Conservation (phyloP, 2,888 invertebrate species). For the Meliscaeva auricollis region DNA sequence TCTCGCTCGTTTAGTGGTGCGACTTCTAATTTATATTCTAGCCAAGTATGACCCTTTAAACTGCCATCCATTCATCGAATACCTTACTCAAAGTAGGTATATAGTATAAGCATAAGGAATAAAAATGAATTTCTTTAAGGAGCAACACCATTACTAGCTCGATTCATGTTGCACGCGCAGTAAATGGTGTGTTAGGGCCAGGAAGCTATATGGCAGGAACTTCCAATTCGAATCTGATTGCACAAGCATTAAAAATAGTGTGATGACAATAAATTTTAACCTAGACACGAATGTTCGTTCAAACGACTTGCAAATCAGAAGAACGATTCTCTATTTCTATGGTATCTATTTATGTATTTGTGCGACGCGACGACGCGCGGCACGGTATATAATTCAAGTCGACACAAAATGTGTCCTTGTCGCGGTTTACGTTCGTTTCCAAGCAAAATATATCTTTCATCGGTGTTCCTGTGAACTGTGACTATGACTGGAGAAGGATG, state of each 20-base stretch:
- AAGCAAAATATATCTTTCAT: constrained; percentile 56
- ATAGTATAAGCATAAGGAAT: too few relatives aligned
- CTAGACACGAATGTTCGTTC: constrained; percentile 56
- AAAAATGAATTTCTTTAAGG: constrained; percentile 60
- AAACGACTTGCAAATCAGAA: constrained; percentile 53
- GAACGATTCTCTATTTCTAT: constrained; percentile 18
- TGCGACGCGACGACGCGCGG: not conserved
- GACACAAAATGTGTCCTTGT: constrained; percentile 71
- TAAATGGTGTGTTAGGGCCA: constrained; percentile 54
- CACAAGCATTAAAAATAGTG: constrained; percentile 68
- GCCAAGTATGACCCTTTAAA: constrained; percentile 67
- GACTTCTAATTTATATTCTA: constrained; percentile 74
- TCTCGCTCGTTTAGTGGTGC: constrained; percentile 60
- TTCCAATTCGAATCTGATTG: constrained; percentile 49
- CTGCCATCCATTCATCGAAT: constrained; percentile 55
- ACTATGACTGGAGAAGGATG: constrained; percentile 16
- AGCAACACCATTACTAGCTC: constrained; percentile 56
- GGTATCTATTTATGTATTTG: constrained; percentile 2
- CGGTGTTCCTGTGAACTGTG: constrained; percentile 7
- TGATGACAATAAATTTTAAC: constrained; percentile 71
- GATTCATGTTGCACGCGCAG: constrained; percentile 48
- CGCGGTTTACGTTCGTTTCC: constrained; percentile 55
- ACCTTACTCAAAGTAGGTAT: too few relatives aligned
- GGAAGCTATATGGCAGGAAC: constrained; percentile 50
- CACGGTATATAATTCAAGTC: constrained; percentile 67